phyloP scores from a whole-genome alignment of 2,888 invertebrate genomes.

The Cephus pulcher region DNA sequence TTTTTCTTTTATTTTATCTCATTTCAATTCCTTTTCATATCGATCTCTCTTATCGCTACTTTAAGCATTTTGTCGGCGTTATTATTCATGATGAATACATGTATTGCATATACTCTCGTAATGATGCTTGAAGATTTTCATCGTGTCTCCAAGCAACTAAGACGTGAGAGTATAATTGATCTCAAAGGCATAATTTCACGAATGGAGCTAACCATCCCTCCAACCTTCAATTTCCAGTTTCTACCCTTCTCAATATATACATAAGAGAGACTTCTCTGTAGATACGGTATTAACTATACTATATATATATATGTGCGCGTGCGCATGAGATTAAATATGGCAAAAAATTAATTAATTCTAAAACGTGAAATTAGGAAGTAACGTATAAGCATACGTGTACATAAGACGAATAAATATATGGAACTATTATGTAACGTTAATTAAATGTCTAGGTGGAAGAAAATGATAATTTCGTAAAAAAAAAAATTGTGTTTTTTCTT shows the following conservation, averaged over 20 bases:
- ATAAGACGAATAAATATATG: neutral
- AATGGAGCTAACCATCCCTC: neutral
- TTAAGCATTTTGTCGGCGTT: neutral
- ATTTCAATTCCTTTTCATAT: neutral
- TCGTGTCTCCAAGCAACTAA: neutral
- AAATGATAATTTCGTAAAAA: neutral
- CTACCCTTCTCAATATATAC: neutral
- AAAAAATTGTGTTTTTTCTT: neutral
- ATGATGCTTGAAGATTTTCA: neutral
- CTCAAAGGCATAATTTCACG: neutral
- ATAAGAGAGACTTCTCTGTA: neutral
- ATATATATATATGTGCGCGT: too few relatives aligned
- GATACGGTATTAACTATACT: neutral
- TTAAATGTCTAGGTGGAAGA: neutral
- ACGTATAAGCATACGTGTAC: neutral
- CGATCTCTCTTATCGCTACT: neutral
- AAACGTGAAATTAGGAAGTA: neutral
- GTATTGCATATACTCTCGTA: neutral
- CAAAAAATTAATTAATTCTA: neutral
- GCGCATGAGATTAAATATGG: neutral
- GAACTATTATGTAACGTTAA: neutral
- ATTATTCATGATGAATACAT: neutral
- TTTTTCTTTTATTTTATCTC: too few relatives aligned
- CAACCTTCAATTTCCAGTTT: neutral
- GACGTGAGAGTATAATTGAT: neutral